A percentile compares a stretch with the other conserved stretches of the same genome.
phyloP scores from a whole-genome alignment of 2,888 invertebrate species.

The Bombylius major region DNA sequence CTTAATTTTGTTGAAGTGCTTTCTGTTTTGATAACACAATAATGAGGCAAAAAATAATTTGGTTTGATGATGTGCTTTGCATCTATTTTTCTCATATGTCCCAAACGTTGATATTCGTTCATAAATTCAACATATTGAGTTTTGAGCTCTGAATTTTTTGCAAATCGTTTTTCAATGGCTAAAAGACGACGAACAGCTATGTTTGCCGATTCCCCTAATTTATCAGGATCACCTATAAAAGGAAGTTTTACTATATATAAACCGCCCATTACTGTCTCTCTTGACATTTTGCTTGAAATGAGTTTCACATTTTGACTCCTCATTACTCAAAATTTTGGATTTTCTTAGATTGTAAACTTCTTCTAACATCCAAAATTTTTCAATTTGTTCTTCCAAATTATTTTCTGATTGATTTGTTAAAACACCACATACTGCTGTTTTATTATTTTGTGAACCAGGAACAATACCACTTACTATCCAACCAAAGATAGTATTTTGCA shows the following conservation, averaged over 20 bases:
- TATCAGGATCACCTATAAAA: slow-evolving; percentile 8
- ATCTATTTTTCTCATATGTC: slow-evolving; percentile 14
- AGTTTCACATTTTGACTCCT: slow-evolving; percentile 13
- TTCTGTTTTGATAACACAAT: not conserved
- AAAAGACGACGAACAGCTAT: slow-evolving; percentile 11
- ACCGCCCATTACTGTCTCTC: slow-evolving; percentile 9
- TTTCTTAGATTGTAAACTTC: not conserved
- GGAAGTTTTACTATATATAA: slow-evolving; percentile 14
- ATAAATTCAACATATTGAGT: slow-evolving; percentile 15
- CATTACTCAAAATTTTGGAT: not conserved
- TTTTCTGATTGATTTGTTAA: not conserved
- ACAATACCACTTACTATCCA: not conserved
- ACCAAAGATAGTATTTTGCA: not conserved
- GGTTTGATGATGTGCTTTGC: not conserved
- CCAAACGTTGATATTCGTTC: slow-evolving; percentile 14
- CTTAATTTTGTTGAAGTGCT: slow-evolving; percentile 6
- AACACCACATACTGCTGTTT: not conserved
- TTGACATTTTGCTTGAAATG: slow-evolving; percentile 11
- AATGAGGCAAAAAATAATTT: not conserved
- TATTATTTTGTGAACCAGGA: not conserved
- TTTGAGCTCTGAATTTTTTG: slow-evolving; percentile 9
- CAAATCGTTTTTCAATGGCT: slow-evolving; percentile 13
- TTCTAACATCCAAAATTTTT: not conserved
- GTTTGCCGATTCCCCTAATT: slow-evolving; percentile 1
- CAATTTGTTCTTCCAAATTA: not conserved